Conservation (phyloP, 2,888 invertebrate species). For the Caenorhabditis sp. region DNA sequence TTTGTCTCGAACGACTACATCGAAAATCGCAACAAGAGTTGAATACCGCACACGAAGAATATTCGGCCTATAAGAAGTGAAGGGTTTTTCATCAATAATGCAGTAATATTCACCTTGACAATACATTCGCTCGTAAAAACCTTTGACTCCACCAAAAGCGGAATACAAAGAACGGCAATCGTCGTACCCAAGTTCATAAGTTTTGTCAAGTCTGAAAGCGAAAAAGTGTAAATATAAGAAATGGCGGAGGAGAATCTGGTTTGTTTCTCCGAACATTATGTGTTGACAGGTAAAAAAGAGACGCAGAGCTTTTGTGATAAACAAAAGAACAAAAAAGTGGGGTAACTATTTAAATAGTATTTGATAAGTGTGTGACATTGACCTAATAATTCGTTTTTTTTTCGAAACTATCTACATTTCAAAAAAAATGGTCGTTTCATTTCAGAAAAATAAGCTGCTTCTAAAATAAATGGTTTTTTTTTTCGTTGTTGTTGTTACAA, state of each 20-base stretch:
- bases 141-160: background rate
- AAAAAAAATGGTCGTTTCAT: background rate
- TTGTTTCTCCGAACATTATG: background rate
- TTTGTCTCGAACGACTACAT: slow-evolving; percentile 30
- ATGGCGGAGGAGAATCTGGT: too few relatives aligned
- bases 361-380: background rate
- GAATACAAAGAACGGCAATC: background rate
- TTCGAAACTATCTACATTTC: too few relatives aligned
- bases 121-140: slow-evolving; percentile 32
- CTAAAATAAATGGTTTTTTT: background rate
- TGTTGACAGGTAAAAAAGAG: background rate
- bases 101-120: slow-evolving; percentile 10
- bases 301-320: background rate
- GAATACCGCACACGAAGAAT: slow-evolving; percentile 31
- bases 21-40: slow-evolving; percentile 42
- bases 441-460: background rate
- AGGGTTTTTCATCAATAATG: background rate
- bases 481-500: too few relatives aligned
- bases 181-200: background rate
- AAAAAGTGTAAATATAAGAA: background rate
- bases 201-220: background rate
- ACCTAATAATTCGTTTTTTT: background rate
- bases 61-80: slow-evolving; percentile 30
- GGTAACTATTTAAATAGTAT: background rate
- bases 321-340: background rate